Base-by-base conservation (phyloP, 2,888 invertebrate genomes). In the Abrostola triplasia region DNA sequence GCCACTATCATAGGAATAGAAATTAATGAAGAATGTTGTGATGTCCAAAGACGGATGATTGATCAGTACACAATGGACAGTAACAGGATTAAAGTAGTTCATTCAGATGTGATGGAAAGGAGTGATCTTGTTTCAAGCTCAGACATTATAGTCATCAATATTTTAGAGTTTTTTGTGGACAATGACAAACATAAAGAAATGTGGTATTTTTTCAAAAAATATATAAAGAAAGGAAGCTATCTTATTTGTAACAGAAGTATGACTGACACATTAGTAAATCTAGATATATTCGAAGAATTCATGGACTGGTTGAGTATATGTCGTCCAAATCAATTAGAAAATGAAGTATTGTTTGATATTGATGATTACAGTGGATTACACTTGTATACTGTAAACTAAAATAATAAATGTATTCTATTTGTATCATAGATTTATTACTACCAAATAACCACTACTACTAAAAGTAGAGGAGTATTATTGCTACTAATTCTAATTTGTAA, bases 161-260 rank as follows among this genome's bases (percentile, higher is more conserved):
- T 96, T 2, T 95, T 97, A 82, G 96, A 97, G 80, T 97, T 96
- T 84, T 97, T 97, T 90, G 89, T 96, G 64, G 88, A 95, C 48
- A 84, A 88, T 59, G 93, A 95, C 40, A 93, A 95, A 61, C 97
- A 97, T 82, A 94, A 88, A 67, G 84, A 95, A 73, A 94, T 96
- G 73, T 97, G 96, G 96, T 85, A 89, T 66, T 96, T 95, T 81
- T 90, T 96, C 8, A 94, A 92, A 67, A 88, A 93, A 60, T 85
- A 93, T 74, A 84, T 96, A 0, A 95, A 92, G 78, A 95, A 94
- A 75, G 96, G 96, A 13, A 93, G 95, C 41, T 92, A 95, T 68
- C 77, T 97, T n/a, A 90, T 96, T 12, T 95, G 95, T 6, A 94
- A 95, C 55, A 96, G 96, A 66, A 93, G 95, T 74, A 92, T 96